Conservation (phyloP, 1,140 invertebrate species). For the Nymphalis io region DNA sequence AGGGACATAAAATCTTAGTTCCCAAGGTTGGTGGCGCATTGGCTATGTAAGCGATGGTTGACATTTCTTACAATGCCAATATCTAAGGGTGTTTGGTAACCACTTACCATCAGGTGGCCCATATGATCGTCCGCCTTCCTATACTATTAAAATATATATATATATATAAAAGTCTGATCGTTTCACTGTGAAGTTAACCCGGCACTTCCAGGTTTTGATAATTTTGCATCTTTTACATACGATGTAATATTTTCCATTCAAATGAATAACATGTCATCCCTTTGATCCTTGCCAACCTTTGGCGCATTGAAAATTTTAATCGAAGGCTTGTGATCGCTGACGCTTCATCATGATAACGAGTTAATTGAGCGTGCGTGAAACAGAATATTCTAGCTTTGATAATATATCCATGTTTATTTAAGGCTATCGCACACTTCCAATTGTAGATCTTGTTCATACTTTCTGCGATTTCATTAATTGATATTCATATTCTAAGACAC, state of each 20-base stretch:
- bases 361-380: slow-evolving; percentile 66
- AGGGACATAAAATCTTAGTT: too few species aligned
- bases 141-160: too few species aligned
- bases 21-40: too few species aligned
- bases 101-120: too few species aligned
- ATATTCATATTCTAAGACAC: too few species aligned
- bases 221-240: slow-evolving; percentile 12
- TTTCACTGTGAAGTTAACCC: too few species aligned
- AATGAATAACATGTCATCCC: slow-evolving; percentile 60
- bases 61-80: too few species aligned
- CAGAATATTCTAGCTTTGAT: slow-evolving; percentile 62
- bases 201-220: slow-evolving; percentile 5
- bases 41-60: too few species aligned
- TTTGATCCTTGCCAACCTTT: slow-evolving; percentile 65
- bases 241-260: slow-evolving; percentile 60
- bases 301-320: slow-evolving; percentile 65
- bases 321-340: slow-evolving; percentile 55
- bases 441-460: background rate
- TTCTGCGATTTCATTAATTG: too few species aligned
- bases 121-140: too few species aligned
- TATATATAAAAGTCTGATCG: too few species aligned
- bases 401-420: slow-evolving; percentile 30
- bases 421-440: background rate
- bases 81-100: too few species aligned
- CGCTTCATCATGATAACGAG: slow-evolving; percentile 58